Percentiles rank a stretch among this genome's conserved stretches.
These are phyloP conservation scores for Radopholus similis DNA, from an alignment of 1,140 invertebrate genomes.

Conservation along the genomic window DNA sequence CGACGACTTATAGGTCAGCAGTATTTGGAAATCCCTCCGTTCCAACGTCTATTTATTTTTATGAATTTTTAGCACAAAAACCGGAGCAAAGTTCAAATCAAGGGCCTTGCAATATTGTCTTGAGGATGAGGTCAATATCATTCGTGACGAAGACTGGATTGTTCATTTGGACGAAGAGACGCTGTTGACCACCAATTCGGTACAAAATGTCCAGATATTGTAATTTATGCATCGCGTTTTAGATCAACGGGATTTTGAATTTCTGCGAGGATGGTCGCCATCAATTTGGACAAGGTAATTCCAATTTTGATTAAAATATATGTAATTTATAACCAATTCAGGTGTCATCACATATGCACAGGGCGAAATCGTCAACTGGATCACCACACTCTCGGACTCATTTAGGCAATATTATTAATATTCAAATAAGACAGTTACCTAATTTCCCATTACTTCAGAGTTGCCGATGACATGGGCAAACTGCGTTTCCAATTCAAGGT, in stretches of 20 bases:
- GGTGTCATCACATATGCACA: slow-evolving; percentile 95
- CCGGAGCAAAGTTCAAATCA: slow-evolving; percentile 87
- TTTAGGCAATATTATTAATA: slow-evolving; percentile 68
- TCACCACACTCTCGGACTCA: slow-evolving; percentile 90
- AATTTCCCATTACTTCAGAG: slow-evolving; percentile 60
- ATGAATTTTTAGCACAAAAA: slow-evolving; percentile 69
- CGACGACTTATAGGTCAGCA: slow-evolving; percentile 38
- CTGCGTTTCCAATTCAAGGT: slow-evolving; percentile 83
- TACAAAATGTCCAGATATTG: slow-evolving; percentile 37
- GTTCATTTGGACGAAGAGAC: slow-evolving; percentile 97
- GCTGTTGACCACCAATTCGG: slow-evolving; percentile 82
- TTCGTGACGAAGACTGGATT: slow-evolving; percentile 82
- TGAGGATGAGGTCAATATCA: slow-evolving; percentile 71
- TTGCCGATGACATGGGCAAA: slow-evolving; percentile 89
- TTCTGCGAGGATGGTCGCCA: slow-evolving; percentile 90
- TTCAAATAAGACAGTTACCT: neutral
- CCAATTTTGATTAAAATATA: no score
- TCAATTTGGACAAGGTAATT: slow-evolving; percentile 94
- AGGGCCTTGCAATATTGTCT: slow-evolving; percentile 90
- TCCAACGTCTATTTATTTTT: neutral
- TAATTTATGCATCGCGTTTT: neutral
- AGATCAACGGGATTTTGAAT: slow-evolving; percentile 77
- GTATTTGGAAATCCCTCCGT: neutral
- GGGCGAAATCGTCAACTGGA: slow-evolving; percentile 79
- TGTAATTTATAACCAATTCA: no score